Evolutionary conservation across 1,140 invertebrate species (phyloP).

Genomic region (Araneus ventricosus): DNA sequence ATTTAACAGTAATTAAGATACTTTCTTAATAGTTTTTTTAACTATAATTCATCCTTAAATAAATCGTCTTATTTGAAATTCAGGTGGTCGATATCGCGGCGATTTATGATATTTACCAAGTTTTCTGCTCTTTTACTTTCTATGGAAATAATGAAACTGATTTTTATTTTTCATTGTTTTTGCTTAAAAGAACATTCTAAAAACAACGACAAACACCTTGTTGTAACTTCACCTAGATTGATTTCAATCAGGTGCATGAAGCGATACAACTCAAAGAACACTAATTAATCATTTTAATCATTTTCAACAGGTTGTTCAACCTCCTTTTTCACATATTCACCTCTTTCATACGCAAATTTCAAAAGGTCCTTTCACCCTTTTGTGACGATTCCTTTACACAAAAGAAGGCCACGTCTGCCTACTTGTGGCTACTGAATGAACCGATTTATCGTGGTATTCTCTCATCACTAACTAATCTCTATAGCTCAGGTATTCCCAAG

Average conservation of each 20-base stretch:
- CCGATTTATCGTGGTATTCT: neutral
- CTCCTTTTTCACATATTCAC: neutral
- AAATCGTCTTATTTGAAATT: too few species aligned
- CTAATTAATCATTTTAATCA: neutral
- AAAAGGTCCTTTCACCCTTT: neutral
- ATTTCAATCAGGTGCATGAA: neutral
- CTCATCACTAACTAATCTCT: neutral
- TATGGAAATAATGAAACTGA: neutral
- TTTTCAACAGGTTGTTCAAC: constrained; percentile 20
- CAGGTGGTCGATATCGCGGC: too few species aligned
- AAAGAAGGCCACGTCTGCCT: neutral
- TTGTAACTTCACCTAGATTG: neutral
- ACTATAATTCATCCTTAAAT: too few species aligned
- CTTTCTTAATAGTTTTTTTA: too few species aligned
- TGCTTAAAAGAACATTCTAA: neutral
- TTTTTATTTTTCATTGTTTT: neutral
- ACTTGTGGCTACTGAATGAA: neutral
- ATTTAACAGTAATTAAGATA: too few species aligned
- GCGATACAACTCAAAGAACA: neutral
- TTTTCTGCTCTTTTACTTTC: too few species aligned
- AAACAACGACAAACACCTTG: neutral
- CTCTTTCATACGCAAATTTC: neutral
- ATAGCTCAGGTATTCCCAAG: neutral
- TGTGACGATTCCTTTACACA: neutral
- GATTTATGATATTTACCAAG: too few species aligned